Conservation (phyloP, 2,888 invertebrate species). For the Sarcophaga caerulescens region DNA sequence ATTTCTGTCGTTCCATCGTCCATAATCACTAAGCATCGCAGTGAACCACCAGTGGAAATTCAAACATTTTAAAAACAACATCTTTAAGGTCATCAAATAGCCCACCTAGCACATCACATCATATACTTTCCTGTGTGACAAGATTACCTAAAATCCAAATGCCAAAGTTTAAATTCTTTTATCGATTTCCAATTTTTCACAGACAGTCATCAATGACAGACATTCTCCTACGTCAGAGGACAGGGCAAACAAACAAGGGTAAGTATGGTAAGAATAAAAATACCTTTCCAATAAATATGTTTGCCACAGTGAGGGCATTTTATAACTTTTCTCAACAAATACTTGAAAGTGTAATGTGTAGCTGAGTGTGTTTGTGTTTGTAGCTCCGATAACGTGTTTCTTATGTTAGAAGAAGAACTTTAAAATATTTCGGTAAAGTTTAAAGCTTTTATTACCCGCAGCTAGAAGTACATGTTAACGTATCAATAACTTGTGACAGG, state of each 20-base stretch:
- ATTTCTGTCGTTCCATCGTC: too few species aligned
- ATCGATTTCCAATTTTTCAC: constrained; percentile 52
- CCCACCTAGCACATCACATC: too few species aligned
- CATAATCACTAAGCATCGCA: too few species aligned
- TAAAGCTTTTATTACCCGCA: constrained; percentile 51
- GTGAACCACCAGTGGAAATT: too few species aligned
- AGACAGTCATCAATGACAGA: constrained; percentile 42
- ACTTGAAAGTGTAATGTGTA: too few species aligned
- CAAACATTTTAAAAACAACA: too few species aligned
- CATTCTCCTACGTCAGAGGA: constrained; percentile 4
- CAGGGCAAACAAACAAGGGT: neutral
- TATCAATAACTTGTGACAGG: constrained; percentile 52
- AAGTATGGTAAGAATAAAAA: neutral
- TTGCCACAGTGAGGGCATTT: too few species aligned
- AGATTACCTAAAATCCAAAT: too few species aligned
- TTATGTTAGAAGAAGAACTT: constrained; percentile 32
- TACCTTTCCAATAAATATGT: neutral
- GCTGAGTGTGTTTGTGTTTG: neutral
- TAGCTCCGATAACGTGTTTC: neutral
- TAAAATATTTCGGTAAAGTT: constrained; percentile 44
- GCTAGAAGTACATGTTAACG: constrained; percentile 51
- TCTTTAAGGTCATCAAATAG: too few species aligned
- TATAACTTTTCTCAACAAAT: too few species aligned
- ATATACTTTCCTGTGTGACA: too few species aligned
- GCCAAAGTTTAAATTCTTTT: constrained; percentile 1